Percentiles rank a stretch among this genome's conserved stretches.
phyloP scores from a whole-genome alignment of 2,888 invertebrate species.

The Drosophila maculinotata region DNA sequence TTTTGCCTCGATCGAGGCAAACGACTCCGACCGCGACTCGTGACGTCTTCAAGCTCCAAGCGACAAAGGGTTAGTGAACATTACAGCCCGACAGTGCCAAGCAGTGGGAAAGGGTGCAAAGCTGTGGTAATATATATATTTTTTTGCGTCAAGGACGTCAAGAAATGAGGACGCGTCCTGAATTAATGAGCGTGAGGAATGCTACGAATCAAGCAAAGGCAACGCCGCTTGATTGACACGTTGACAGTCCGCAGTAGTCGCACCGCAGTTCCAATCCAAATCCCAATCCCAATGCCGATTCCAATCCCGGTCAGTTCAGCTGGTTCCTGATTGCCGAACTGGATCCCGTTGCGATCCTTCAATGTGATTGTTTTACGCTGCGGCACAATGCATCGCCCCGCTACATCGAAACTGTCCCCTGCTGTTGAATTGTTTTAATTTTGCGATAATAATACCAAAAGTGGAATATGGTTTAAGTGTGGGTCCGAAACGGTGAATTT shows the following conservation, averaged over 20 bases:
- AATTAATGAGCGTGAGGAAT: conserved; percentile 59
- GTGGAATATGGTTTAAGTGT: conserved; percentile 18
- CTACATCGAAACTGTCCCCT: conserved; percentile 33
- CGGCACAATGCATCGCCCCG: conserved; percentile 25
- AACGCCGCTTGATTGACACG: conserved; percentile 80
- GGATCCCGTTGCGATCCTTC: conserved; percentile 80
- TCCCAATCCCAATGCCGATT: conserved; percentile 28
- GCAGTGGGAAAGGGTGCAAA: conserved; percentile 49
- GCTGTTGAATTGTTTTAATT: conserved; percentile 65
- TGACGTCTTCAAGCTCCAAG: conserved; percentile 52
- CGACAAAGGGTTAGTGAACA: conserved; percentile 31
- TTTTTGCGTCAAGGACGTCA: conserved; percentile 52
- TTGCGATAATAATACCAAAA: conserved; percentile 21
- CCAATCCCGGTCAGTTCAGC: conserved; percentile 43
- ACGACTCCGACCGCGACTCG: conserved; percentile 19
- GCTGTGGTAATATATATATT: conserved; percentile 36
- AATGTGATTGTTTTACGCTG: conserved; percentile 59
- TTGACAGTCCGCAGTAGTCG: conserved; percentile 74
- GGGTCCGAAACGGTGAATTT: neutral
- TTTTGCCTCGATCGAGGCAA: conserved; percentile 35
- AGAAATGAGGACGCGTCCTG: conserved; percentile 61
- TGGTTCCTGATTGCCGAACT: conserved; percentile 32
- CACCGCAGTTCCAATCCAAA: neutral
- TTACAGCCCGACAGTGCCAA: conserved; percentile 1
- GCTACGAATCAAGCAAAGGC: conserved; percentile 25